phyloP scores from a whole-genome alignment of 2,113 vertebrate genomes.

The Quiscalus mexicanus region DNA sequence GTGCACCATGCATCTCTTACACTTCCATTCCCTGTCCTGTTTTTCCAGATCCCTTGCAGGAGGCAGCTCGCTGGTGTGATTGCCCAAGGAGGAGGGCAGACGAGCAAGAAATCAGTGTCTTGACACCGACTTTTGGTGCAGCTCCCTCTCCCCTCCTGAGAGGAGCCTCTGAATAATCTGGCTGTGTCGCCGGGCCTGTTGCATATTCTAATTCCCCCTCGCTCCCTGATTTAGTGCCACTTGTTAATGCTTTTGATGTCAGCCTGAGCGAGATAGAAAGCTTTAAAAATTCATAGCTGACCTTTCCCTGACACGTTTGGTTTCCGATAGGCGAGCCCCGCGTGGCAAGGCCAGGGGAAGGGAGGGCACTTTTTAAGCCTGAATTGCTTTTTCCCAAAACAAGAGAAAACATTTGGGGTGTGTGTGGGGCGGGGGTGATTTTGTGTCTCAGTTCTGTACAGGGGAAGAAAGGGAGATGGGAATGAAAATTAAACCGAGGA shows the following conservation, averaged over 20 bases:
- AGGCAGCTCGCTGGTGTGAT: not conserved
- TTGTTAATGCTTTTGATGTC: conserved; percentile 63
- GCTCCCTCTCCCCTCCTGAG: not conserved
- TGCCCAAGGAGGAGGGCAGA: not conserved
- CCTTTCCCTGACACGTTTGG: conserved; percentile 58
- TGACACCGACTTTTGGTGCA: not conserved
- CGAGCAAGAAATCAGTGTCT: not conserved
- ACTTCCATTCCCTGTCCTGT: not conserved
- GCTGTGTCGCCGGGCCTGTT: not conserved
- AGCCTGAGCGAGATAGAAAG: conserved; percentile 54
- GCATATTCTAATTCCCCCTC: conserved; percentile 56
- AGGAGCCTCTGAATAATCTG: not conserved
- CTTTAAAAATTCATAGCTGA: conserved; percentile 68
- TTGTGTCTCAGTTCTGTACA: conserved; percentile 8
- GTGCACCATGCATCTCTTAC: not conserved
- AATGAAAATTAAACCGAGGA: conserved; percentile 37
- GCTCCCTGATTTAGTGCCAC: conserved; percentile 55
- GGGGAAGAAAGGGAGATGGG: not conserved
- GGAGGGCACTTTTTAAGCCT: not conserved
- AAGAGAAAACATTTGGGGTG: not conserved
- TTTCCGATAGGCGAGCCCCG: not conserved
- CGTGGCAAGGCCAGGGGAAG: not conserved
- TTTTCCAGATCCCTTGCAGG: not conserved
- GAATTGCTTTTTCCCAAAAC: conserved; percentile 46
- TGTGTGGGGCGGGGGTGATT: not conserved